Conservation (phyloP, 2,888 invertebrate species). For the Stenodera caucasica region DNA sequence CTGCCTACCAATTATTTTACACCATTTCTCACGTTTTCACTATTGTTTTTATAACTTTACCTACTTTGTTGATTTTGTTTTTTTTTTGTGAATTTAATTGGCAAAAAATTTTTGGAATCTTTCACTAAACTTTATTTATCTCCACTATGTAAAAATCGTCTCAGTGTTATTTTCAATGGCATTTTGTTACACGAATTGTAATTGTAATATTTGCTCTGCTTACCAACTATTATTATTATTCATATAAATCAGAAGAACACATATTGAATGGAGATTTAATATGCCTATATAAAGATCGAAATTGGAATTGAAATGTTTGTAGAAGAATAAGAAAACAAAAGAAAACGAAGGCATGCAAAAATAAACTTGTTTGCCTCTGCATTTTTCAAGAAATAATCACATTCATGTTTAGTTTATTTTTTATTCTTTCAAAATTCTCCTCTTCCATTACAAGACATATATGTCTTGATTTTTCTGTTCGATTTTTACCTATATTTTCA, state of each 20-base stretch:
- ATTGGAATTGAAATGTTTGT: not conserved
- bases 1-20: constrained; percentile 18
- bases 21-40: constrained; percentile 9
- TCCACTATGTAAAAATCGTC: no score
- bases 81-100: constrained; percentile 13
- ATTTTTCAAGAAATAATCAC: not conserved
- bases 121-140: no score
- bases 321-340: not conserved
- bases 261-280: not conserved
- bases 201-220: no score
- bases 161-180: no score
- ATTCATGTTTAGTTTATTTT: not conserved
- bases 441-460: not conserved
- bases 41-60: constrained; percentile 1
- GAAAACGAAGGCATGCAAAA: not conserved
- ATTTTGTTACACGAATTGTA: no score
- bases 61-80: no score
- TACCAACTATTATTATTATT: no score
- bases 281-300: not conserved
- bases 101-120: no score
- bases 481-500: no score
- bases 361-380: not conserved
- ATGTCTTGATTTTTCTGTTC: not conserved
- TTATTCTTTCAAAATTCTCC: not conserved
- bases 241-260: not conserved